Base-by-base conservation (phyloP, 2,113 vertebrate genomes). In the Pluvianellus socialis region DNA sequence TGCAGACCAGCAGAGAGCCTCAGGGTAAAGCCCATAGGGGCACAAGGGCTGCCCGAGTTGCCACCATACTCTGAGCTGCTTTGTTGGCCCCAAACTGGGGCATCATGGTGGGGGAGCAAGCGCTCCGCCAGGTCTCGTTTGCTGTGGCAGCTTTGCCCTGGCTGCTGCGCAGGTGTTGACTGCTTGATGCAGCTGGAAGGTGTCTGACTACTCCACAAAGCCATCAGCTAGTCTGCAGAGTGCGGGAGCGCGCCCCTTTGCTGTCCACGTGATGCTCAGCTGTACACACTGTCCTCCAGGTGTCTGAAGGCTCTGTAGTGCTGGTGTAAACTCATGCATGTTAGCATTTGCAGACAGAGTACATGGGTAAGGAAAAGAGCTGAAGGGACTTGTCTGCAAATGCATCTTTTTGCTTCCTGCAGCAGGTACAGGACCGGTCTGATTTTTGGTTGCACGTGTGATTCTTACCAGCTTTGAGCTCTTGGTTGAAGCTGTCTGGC, bases 161-260 rank as follows among this genome's bases (percentile, higher is more conserved):
- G 16, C 32, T 61, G 18, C 53, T 73, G 65, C 0, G 0, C 1
- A 0, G 18, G 12, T 42, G 30, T 33, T 63, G 79, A 49, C 35
- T 65, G 13, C 56, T 67, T 81, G 20, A 6, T 94, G 53, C 19
- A 65, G 33, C 53, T 73, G 58, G 28, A 38, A 92, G 88, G 79
- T 23, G 35, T n/a, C 45, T 77, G 68, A 23, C n/a, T 55, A 3
- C 32, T 59, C 38, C 26, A 20, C 28, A 59, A 81, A 91, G 47
- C 80, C 76, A 38, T 33, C 35, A 80, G 45, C 6, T 12, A 38
- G 28, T 42, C 10, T 28, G 45, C 28, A 42, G 26, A 72, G 7
- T 14, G 35, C 47, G 17, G 13, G 26, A 72, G 7, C 13, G 35
- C 47, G 17, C 12, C 17, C 15, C 33, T 94, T 83, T 40, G 35